Conservation (phyloP, 1,140 invertebrate genomes). For the Bombus huntii region DNA sequence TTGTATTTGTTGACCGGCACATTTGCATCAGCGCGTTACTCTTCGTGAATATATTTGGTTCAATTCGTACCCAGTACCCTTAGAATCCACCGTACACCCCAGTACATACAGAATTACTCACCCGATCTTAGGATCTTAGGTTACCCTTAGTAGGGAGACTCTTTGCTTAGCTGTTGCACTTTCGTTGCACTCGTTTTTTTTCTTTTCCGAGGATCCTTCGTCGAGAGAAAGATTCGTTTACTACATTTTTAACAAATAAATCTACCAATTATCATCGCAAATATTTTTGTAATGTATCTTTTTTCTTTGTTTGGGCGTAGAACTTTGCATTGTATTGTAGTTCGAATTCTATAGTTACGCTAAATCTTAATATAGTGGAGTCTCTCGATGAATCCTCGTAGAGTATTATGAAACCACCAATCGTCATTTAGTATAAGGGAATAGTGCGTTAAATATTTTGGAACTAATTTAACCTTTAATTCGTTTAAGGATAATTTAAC, state of each 20-base stretch:
- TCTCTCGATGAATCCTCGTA: constrained; percentile 28
- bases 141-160: constrained; percentile 59
- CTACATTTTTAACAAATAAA: too few species aligned
- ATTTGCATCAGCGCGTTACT: constrained; percentile 34
- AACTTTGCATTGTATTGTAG: neutral
- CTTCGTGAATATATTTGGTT: constrained; percentile 27
- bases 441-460: neutral
- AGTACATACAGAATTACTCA: constrained; percentile 61
- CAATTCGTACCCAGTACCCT: constrained; percentile 44
- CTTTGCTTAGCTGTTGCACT: constrained; percentile 63
- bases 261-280: neutral
- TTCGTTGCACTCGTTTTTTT: constrained; percentile 58
- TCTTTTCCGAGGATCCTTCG: neutral
- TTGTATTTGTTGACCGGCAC: constrained; percentile 16
- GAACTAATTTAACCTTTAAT: neutral
- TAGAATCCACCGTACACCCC: constrained; percentile 49
- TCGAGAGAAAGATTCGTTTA: constrained; percentile 5
- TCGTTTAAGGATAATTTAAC: neutral
- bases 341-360: neutral
- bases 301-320: neutral
- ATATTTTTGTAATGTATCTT: neutral
- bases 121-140: constrained; percentile 51
- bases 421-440: neutral
- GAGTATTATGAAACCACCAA: neutral
- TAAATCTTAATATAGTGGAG: neutral